Conservation (phyloP, 1,140 invertebrate species). For the Bombus pyrosoma region DNA sequence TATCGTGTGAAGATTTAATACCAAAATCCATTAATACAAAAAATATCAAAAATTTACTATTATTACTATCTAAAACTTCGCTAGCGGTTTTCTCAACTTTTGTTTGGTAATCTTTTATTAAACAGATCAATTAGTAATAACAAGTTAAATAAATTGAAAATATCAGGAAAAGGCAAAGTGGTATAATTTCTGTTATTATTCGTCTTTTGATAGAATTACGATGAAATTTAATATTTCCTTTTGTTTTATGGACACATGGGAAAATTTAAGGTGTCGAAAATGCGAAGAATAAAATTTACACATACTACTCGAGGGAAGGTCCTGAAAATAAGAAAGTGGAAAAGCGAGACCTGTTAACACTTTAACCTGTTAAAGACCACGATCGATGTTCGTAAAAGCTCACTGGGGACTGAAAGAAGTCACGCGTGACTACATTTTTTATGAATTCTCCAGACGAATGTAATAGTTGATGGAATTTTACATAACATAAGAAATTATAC, state of each 20-base stretch:
- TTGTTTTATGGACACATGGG: not conserved
- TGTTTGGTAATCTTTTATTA: too few species aligned
- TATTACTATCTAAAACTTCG: too few species aligned
- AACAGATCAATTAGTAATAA: too few species aligned
- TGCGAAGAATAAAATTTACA: not conserved
- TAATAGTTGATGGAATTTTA: not conserved
- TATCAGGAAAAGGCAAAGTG: not conserved
- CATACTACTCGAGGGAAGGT: not conserved
- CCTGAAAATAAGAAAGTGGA: not conserved
- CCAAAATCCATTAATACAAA: too few species aligned
- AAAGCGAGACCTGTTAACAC: not conserved
- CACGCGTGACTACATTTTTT: not conserved
- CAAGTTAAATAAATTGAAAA: too few species aligned
- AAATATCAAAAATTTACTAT: too few species aligned
- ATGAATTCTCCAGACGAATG: not conserved
- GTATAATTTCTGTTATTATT: not conserved
- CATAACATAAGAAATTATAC: not conserved
- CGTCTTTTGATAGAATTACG: not conserved
- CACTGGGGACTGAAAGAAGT: not conserved
- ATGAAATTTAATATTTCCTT: not conserved
- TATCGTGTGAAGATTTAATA: too few species aligned
- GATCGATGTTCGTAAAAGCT: conserved; percentile 4
- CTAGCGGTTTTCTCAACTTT: too few species aligned
- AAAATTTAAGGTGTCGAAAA: not conserved
- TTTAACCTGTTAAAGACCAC: not conserved